Evolutionary conservation across 30 jellyfish, hydroid and myxozoan genomes (phyloP), one percentile per base, ranked within the genome.

Genomic region (Aurelia aurita): DNA sequence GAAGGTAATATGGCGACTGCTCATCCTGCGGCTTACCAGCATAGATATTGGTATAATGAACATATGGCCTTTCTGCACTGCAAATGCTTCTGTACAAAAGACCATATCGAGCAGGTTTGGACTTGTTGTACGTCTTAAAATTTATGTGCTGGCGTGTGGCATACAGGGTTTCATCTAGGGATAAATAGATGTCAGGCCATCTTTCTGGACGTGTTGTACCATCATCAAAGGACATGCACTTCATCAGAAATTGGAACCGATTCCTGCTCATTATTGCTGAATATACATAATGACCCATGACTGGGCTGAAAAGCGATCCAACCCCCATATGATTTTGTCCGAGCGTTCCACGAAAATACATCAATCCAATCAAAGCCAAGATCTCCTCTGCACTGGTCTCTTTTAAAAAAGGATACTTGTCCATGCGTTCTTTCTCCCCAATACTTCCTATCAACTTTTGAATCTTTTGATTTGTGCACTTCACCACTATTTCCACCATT

Each of bases 231-330:
- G 73, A 77, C 74, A 84, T 79, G 77, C 26, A 84, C 13, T 62
- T 66, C 59, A 4, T 80, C 20, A 80, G 16, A 29, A 62, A 19
- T 57, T 80, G 87, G 60, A 62, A 80, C 43, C 72, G 94, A 43
- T 72, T 87, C 58, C 94, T 43, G 72, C 94, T 84, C 90, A 71
- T 84, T 13, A 84, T 60, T 47, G 73, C 73, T 11, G 73, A 60
- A 60, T n/a, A 60, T 60, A 60, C n/a, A 21, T n/a, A 21, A 60
- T 60, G 73, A 26, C 39, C 73, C 35, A 60, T 26, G 11, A n/a
- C 73, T 60, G 73, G 73, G 21, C 29, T 60, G 73, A 60, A 60
- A 60, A 60, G 73, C 29, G 29, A n/a, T 21, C n/a, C 23, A 60
- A 60, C 14, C 29, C 73, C 39, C 35, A 21, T 60, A 13, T 8